phyloP scores from a whole-genome alignment of 1,140 invertebrate genomes.

The Lordiphosa clarofinis region DNA sequence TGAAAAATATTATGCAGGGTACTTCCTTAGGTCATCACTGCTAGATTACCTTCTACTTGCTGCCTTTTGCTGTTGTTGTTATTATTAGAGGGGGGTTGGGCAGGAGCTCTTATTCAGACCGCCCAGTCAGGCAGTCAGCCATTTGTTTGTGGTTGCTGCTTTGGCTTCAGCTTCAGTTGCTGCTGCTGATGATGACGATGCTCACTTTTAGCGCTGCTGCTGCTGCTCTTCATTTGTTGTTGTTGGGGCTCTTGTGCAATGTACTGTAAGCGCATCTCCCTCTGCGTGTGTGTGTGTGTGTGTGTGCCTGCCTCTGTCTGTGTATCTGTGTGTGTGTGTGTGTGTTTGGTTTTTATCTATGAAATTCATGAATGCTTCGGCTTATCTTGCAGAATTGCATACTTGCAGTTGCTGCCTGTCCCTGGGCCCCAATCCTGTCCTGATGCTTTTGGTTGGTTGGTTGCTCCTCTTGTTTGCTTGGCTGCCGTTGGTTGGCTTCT shows the following conservation, averaged over 20 bases:
- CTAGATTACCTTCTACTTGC: constrained; percentile 17
- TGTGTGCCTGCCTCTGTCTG: constrained; percentile 15
- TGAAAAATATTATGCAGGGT: neutral
- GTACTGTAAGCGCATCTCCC: constrained; percentile 72
- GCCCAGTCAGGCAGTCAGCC: constrained; percentile 24
- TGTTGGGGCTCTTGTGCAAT: constrained; percentile 65
- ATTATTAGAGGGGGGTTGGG: neutral
- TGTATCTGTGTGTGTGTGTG: constrained; percentile 19
- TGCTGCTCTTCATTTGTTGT: constrained; percentile 40
- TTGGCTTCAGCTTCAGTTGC: constrained; percentile 9
- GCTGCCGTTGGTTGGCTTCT: constrained; percentile 57
- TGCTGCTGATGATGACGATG: constrained; percentile 45
- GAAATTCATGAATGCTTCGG: constrained; percentile 77
- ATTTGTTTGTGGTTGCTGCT: constrained; percentile 18
- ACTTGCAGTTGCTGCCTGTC: constrained; percentile 51
- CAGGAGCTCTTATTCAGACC: constrained; percentile 1
- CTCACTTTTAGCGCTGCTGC: constrained; percentile 57
- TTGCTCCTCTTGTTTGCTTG: constrained; percentile 27
- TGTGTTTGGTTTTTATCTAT: constrained; percentile 67
- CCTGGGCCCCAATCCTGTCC: constrained; percentile 4
- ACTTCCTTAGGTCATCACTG: constrained; percentile 11
- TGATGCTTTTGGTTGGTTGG: constrained; percentile 15
- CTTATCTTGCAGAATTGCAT: constrained; percentile 76
- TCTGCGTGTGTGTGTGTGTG: constrained; percentile 31
- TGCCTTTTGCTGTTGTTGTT: neutral